Base-by-base conservation (phyloP, 1,140 invertebrate genomes). In the Nixonia krombeini region DNA sequence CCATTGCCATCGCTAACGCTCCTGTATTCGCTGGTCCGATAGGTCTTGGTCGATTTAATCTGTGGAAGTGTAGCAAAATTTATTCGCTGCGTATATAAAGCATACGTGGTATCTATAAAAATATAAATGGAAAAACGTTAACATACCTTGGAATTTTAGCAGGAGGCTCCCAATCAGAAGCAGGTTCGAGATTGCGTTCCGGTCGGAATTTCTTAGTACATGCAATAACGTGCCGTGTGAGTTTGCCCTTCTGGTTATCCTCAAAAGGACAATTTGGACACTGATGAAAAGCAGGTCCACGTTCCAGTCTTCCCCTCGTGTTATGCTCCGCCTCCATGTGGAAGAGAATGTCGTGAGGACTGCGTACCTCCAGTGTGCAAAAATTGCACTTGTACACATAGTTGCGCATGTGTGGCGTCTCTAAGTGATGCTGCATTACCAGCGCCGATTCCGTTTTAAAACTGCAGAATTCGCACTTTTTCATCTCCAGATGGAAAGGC, bases 251-350 rank as follows among this genome's bases (percentile, higher is more conserved):
- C 50, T 94, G 93, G 77, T 96, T 96, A 72, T 96, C 94, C 80
- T 98, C 96, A 76, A 96, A 98, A 0, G 94, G 92, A 87, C 96
- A 98, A 75, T 96, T 94, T 0, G 94, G 91, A 82, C 96, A 98
- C 73, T 97, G 94, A 83, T 96, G 96, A 78, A 93, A 94, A 0
- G 93, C 90, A 23, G 93, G 91, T 5, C 94, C 94, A 49, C 93
- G 88, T 70, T 96, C 94, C 28, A 97, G 83, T 57, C 92, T 89
- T 7, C 93, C 94, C 49, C 91, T 87, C 7, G 93, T 91, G 67
- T 91, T 92, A 80, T 99, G 96, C 72, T 94, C 90, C 0, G 91
- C 90, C 74, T 96, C 92, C 93, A 97, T 96, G 72, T 99, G 96
- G 75, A 91, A 94, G 3, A 96, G 85, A 62, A 97, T 97, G 76